Base-by-base conservation (phyloP, 2,113 vertebrate genomes). In the Melierax canorus region DNA sequence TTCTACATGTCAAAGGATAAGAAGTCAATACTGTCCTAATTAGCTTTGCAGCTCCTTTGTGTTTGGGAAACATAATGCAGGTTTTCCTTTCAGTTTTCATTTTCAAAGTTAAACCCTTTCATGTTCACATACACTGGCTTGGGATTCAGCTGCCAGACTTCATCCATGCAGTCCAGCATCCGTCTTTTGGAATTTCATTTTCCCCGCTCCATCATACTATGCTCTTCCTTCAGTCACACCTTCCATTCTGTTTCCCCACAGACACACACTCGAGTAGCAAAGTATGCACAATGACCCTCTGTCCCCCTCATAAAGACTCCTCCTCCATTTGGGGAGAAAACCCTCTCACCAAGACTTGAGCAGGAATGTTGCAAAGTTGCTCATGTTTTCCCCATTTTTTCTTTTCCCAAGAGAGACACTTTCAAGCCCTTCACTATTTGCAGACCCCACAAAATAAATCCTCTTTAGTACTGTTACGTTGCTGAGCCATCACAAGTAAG, bases 11-110 rank as follows among this genome's bases (percentile, higher is more conserved):
- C 83, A 77, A 71, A 58, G 50, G 23, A 27, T 74, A 86, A 83
- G 46, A 73, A 86, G 72, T 81, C 93, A 77, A 89, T 88, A 89
- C 72, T 39, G 32, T 18, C 5, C n/a, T 91, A 95, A 88, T 91
- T 77, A 94, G 45, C 41, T 92, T 15, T 78, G 64, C 24, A 77
- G n/a, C 29, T 71, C 4, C 32, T 46, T 92, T 50, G 18, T 43
- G 63, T 41, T 41, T 90, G 22, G 27, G 15, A 76, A 51, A 58
- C 4, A 53, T 26, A 76, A 66, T 15, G 12, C 22, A 60, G 10
- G 32, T 50, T 74, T 85, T 67, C 34, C 15, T 62, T n/a, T 11
- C 17, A 41, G 29, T 32, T 58, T 78, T 88, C 23, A 18, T 48
- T 83, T 84, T 56, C 12, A 15, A 53, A 53, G 38, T 53, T 41